Evolutionary conservation across 2,888 invertebrate genomes (phyloP).

Genomic region (Ophraella communa): DNA sequence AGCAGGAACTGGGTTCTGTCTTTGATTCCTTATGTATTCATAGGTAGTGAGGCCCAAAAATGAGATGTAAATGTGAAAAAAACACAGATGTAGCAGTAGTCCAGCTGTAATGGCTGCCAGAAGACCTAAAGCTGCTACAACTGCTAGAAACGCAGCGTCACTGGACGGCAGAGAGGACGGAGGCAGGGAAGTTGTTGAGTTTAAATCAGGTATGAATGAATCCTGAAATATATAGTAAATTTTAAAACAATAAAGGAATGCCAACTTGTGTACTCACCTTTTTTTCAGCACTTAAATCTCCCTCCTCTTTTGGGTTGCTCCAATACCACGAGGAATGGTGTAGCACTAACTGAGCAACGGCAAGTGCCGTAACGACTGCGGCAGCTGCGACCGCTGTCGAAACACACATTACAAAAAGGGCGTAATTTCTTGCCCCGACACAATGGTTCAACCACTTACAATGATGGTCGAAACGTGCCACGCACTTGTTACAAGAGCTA

Average conservation of each 20-base stretch:
- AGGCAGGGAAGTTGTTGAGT: constrained; percentile 42
- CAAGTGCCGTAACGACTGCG: constrained; percentile 72
- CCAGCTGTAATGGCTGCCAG: constrained; percentile 79
- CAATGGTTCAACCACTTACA: constrained; percentile 99
- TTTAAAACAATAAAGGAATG: neutral
- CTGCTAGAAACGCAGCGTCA: constrained; percentile 67
- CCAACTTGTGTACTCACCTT: constrained; percentile 35
- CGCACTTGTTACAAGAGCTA: constrained; percentile 96
- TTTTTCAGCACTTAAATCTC: constrained; percentile 32
- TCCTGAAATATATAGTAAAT: constrained; percentile 23
- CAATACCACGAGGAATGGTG: constrained; percentile 67
- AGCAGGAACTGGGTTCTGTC: constrained; percentile 56
- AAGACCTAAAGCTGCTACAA: constrained; percentile 70
- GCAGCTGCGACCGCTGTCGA: constrained; percentile 78
- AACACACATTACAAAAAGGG: constrained; percentile 80
- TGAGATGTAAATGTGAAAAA: constrained; percentile 88
- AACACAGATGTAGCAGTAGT: constrained; percentile 81
- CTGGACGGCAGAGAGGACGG: constrained; percentile 59
- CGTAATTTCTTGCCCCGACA: constrained; percentile 90
- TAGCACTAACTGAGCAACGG: constrained; percentile 72
- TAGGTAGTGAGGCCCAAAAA: constrained; percentile 87
- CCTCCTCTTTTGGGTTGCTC: constrained; percentile 52
- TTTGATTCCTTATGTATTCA: constrained; percentile 76
- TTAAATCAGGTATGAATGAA: constrained; percentile 26
- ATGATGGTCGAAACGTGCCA: constrained; percentile 94